These are phyloP conservation scores for Tineola bisselliella DNA, from an alignment of 2,888 invertebrate genomes.

Conservation along the genomic window DNA sequence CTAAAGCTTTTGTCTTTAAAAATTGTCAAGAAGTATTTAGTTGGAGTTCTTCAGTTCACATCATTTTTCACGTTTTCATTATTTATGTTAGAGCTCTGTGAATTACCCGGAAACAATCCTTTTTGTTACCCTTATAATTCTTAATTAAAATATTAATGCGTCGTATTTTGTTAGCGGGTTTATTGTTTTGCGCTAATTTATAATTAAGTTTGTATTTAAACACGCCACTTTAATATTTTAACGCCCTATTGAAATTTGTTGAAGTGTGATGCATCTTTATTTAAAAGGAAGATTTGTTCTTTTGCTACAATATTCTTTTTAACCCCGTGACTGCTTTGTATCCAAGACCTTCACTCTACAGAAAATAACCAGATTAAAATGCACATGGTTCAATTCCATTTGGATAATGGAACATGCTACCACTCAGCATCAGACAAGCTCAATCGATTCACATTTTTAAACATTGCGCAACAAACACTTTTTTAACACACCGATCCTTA, in stretches of 20 bases:
- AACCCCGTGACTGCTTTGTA: no score
- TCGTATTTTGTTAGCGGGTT: neutral
- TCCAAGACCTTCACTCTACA: no score
- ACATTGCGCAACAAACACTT: no score
- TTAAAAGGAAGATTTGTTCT: no score
- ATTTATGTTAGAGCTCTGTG: neutral
- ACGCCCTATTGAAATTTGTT: neutral
- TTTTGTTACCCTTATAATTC: neutral
- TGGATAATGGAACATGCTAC: no score
- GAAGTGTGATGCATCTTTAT: no score
- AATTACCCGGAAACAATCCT: neutral
- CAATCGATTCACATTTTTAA: no score
- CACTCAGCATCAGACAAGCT: no score
- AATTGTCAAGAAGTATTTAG: neutral
- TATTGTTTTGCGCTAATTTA: neutral
- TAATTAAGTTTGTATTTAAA: neutral
- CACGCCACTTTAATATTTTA: neutral
- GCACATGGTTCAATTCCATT: no score
- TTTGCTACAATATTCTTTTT: no score
- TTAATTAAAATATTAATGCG: neutral
- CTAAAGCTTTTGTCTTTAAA: neutral
- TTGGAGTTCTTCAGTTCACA: neutral
- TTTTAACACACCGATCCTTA: no score
- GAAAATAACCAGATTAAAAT: no score
- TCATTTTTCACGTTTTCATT: neutral